Percentiles rank a stretch among this genome's conserved stretches.
These are phyloP conservation scores for Phrynocephalus vlangalii DNA, from an alignment of 2,797 vertebrate genomes.

Conservation along the genomic window DNA sequence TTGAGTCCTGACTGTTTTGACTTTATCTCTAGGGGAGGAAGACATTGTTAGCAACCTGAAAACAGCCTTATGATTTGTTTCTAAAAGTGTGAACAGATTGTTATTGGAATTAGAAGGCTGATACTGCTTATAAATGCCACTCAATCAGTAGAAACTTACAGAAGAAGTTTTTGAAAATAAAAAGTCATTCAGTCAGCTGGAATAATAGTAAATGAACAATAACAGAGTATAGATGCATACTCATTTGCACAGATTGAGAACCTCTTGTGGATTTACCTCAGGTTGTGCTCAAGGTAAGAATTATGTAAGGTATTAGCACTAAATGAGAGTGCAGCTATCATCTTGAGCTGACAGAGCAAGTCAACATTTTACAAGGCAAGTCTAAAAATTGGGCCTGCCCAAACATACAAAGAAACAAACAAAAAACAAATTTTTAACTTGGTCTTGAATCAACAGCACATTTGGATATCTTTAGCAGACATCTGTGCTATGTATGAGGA, in stretches of 20 bases:
- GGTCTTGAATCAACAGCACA: too few relatives aligned
- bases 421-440: too few relatives aligned
- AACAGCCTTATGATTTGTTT: constrained; percentile 3
- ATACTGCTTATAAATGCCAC: constrained; percentile 16
- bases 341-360: too few relatives aligned
- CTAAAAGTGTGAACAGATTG: neutral
- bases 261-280: neutral
- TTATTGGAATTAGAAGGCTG: constrained; percentile 43
- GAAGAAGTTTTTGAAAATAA: constrained; percentile 37
- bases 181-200: constrained; percentile 11
- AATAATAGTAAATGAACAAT: neutral
- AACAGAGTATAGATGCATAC: neutral
- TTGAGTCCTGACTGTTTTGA: constrained; percentile 32
- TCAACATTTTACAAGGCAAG: too few relatives aligned
- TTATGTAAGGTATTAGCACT: too few relatives aligned
- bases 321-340: too few relatives aligned
- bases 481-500: too few relatives aligned
- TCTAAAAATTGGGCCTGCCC: too few relatives aligned
- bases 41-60: constrained; percentile 6
- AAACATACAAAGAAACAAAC: too few relatives aligned
- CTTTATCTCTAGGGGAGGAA: neutral
- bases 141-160: constrained; percentile 12
- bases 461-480: too few relatives aligned
- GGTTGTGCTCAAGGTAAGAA: neutral
- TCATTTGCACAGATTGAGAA: neutral